Evolutionary conservation across 2,888 invertebrate species (phyloP), one percentile per base, ranked within the genome.

Genomic region (Metacarcinus magister): DNA sequence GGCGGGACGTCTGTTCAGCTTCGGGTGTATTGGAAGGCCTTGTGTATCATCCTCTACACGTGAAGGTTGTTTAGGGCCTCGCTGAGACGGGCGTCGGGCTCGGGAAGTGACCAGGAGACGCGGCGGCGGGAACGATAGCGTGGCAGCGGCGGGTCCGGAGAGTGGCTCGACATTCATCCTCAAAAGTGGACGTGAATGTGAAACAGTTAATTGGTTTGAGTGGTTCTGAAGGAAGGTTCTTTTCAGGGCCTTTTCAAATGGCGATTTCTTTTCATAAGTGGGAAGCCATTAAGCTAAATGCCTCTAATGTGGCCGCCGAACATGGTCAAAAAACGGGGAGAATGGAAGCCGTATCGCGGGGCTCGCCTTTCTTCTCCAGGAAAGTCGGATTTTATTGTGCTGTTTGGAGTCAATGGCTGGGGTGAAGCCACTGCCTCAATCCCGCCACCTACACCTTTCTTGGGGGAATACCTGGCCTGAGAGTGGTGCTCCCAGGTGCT

Each of bases 151-250:
- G n/a, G 92, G 39, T 46, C 39, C 39, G n/a, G 46, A 32, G 87
- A 60, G 46, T 87, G 67, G 75, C 60, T 67, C 95, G 48, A 75
- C 95, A 92, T 95, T 95, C 95, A 95, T 94, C 96, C 94, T 96
- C 94, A 96, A 96, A 96, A 96, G 96, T 95, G 96, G 96, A 93
- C 93, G 93, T 93, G 95, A 96, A 96, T 96, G 95, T 95, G 95
- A 96, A 96, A 96, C 96, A 96, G 96, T 96, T 96, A 96, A 96
- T 96, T 96, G 96, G 96, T 96, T 96, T 96, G 96, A 96, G 96
- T 96, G 96, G 96, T 96, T 96, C 94, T 89, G 95, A 96, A 96
- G 96, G 96, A 96, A 96, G 95, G 94, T 93, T 96, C 96, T 96
- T 96, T 96, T 96, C 96, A 96, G 96, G 54, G 94, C 54, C 96